phyloP scores from a whole-genome alignment of 37 sponge, comb jelly and placozoan genomes.

The Cladorhizidae sp. region DNA sequence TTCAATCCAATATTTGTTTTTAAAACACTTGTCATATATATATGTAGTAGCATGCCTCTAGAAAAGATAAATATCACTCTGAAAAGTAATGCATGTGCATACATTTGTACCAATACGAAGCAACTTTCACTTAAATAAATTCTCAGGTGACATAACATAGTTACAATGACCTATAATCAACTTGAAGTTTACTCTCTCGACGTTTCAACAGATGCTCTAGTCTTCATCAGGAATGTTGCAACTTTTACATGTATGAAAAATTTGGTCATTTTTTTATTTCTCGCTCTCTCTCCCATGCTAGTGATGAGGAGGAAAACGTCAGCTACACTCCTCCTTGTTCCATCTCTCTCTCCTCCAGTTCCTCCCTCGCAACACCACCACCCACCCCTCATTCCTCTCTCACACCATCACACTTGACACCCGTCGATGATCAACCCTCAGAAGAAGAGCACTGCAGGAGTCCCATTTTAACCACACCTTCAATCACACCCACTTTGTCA shows the following conservation, averaged over 20 bases:
- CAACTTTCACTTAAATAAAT: not conserved
- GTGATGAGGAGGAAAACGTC: conserved; percentile 18
- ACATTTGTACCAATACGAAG: no score
- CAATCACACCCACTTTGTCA: conserved; percentile 45
- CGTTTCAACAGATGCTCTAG: no score
- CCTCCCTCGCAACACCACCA: not conserved
- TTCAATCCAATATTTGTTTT: not conserved
- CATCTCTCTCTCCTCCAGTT: not conserved
- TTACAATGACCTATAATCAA: no score
- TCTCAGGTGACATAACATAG: no score
- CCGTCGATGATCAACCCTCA: not conserved
- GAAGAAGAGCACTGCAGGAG: not conserved
- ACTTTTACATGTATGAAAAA: not conserved
- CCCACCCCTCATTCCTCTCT: conserved; percentile 37
- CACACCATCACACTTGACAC: conserved; percentile 14
- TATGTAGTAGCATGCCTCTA: no score
- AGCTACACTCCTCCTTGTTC: conserved; percentile 29
- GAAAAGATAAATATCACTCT: no score
- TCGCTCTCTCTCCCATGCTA: not conserved
- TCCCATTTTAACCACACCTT: conserved; percentile 30
- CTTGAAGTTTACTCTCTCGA: no score
- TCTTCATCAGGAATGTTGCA: no score
- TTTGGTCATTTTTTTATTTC: not conserved
- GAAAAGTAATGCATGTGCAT: no score
- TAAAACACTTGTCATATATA: not conserved